Evolutionary conservation across 2,888 invertebrate genomes (phyloP).

Genomic region (Prenolepis imparis): DNA sequence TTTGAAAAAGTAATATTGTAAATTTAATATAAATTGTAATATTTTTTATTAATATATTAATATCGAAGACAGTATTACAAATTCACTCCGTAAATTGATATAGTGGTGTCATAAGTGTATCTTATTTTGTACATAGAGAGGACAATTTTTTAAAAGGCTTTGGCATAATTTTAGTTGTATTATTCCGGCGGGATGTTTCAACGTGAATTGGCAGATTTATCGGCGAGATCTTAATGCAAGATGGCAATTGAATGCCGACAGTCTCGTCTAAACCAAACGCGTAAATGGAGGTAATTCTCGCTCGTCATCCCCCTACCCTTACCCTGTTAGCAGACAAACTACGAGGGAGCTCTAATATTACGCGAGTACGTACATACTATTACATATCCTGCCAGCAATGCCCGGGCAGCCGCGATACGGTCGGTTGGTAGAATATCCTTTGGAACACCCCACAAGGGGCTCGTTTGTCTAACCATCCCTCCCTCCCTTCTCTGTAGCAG

Average conservation of each 20-base stretch:
- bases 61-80: background rate
- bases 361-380: conserved; percentile 82
- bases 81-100: conserved; percentile 4
- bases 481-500: conserved; percentile 56
- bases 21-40: background rate
- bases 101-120: background rate
- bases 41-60: conserved; percentile 2
- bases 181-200: background rate
- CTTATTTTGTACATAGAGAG: background rate
- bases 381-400: conserved; percentile 79
- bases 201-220: conserved; percentile 25
- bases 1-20: background rate
- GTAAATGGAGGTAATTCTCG: conserved; percentile 73
- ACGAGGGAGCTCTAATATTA: conserved; percentile 80
- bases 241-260: conserved; percentile 50
- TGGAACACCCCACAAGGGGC: conserved; percentile 84
- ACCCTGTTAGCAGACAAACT: conserved; percentile 74
- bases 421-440: conserved; percentile 82
- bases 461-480: conserved; percentile 83
- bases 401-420: conserved; percentile 78
- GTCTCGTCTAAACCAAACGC: conserved; percentile 67
- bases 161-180: background rate
- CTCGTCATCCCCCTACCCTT: conserved; percentile 66
- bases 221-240: conserved; percentile 42
- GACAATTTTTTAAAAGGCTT: background rate